phyloP scores from a whole-genome alignment of 2,797 vertebrate species.

The Cirrhinus molitorella region DNA sequence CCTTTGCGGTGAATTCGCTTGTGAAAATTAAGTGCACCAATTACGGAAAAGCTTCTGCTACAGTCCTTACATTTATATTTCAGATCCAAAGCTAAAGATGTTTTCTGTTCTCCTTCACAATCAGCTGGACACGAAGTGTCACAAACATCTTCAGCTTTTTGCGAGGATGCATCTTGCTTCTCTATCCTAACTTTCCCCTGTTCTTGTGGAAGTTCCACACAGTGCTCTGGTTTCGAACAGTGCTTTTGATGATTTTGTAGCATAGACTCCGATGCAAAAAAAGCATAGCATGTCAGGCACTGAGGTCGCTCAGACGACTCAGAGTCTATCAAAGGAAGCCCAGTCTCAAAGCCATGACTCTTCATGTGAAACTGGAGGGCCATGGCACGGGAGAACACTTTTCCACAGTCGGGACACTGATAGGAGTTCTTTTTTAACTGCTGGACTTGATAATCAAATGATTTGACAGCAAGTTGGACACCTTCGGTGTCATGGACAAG shows the following conservation, averaged over 20 bases:
- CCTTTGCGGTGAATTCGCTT: constrained; percentile 74
- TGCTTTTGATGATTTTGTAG: constrained; percentile 75
- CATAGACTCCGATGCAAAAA: constrained; percentile 73
- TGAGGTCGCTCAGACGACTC: constrained; percentile 63
- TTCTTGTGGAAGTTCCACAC: background rate
- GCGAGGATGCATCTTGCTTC: background rate
- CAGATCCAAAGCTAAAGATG: constrained; percentile 41
- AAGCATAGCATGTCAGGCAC: constrained; percentile 71
- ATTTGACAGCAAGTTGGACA: constrained; percentile 76
- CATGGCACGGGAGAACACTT: constrained; percentile 81
- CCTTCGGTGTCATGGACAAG: constrained; percentile 74
- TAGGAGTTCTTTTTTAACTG: constrained; percentile 82
- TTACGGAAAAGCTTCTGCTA: constrained; percentile 74
- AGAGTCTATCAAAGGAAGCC: constrained; percentile 63
- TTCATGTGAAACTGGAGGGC: constrained; percentile 86
- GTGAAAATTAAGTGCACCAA: constrained; percentile 79
- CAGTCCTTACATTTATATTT: constrained; percentile 80
- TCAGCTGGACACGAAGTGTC: background rate
- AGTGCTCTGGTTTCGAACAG: constrained; percentile 68
- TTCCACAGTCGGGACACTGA: constrained; percentile 81
- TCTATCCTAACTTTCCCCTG: background rate
- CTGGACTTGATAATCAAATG: constrained; percentile 83
- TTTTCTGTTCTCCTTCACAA: constrained; percentile 14
- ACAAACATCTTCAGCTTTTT: background rate
- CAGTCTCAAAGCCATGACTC: constrained; percentile 80